phyloP scores from a whole-genome alignment of 2,888 invertebrate genomes.

The Malthinus seriepunctatus region DNA sequence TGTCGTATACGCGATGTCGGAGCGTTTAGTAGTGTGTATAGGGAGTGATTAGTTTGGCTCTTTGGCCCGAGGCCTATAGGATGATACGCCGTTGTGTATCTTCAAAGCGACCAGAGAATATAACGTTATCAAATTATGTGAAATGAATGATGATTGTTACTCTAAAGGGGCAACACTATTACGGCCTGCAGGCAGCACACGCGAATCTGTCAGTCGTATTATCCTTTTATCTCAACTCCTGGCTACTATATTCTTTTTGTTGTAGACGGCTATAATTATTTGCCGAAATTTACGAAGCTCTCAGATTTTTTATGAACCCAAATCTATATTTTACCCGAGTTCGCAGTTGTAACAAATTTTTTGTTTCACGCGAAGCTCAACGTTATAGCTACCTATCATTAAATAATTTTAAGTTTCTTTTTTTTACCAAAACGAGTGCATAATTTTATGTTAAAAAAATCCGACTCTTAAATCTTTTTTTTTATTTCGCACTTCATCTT shows the following conservation, averaged over 20 bases:
- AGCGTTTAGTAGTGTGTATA: conserved; percentile 15
- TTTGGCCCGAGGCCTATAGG: conserved; percentile 22
- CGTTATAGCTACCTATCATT: background rate
- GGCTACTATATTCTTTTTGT: conserved; percentile 21
- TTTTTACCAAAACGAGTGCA: background rate
- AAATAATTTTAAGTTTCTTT: conserved; percentile 4
- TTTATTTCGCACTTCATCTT: no score
- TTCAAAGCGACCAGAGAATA: conserved; percentile 31
- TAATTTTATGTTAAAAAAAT: no score
- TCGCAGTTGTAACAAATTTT: no score
- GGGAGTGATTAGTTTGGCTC: conserved; percentile 27
- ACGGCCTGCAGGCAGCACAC: conserved; percentile 26
- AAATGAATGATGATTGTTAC: conserved; percentile 34
- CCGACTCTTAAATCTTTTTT: no score
- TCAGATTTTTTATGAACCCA: conserved; percentile 10
- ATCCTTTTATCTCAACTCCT: conserved; percentile 21
- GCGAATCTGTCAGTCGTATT: conserved; percentile 26
- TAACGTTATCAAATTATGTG: conserved; percentile 33
- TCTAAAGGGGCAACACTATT: conserved; percentile 19
- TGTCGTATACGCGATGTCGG: conserved; percentile 22
- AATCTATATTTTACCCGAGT: no score
- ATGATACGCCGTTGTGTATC: conserved; percentile 30
- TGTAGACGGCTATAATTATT: conserved; percentile 26
- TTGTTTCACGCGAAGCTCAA: no score
- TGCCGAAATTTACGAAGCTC: conserved; percentile 20